Base-by-base conservation (phyloP, 2,888 invertebrate genomes). In the Carpatolechia fugitivella region DNA sequence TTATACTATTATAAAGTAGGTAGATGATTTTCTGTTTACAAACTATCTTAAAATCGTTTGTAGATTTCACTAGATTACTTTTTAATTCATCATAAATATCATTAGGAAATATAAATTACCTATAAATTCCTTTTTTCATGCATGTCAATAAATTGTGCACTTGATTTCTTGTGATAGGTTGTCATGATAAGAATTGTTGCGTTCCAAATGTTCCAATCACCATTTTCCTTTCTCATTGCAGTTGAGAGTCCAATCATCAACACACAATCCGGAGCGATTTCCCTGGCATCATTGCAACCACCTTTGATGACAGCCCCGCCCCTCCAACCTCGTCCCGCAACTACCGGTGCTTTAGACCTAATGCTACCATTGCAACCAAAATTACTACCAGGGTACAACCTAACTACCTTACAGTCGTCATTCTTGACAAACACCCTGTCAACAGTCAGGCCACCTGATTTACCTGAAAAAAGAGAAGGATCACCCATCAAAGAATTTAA, bases 331-430 rank as follows among this genome's bases (percentile, higher is more conserved):
- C 85, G 94, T 62, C 92, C 94, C 62, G 93, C 94, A 49, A 95
- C 94, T 64, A 94, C 93, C 35, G 94, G 93, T 58, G 92, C 93
- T 79, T 82, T 92, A 73, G 93, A 93, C 70, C 92, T 93, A 63
- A 91, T 94, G 82, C 89, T 95, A 70, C 94, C 94, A 57, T 81
- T 95, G 56, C 95, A 95, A 91, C 94, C 95, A 58, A 93, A 93
- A 71, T 83, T 94, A 61, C 85, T 94, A 65, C 92, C 92, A 44
- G 91, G 90, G 31, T 92, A 92, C 76, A 90, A 90, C 70, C 79
- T 88, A 0, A 44, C 44, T 13, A 29, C 44, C 13, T 29, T 44
- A 29, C 90, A 91, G 58, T 78, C 89, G 11, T 84, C 87, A 56
- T 90, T 82, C 69, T 72, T 87, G 35, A 85, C 91, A 59, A 92